phyloP scores from a whole-genome alignment of 2,113 vertebrate species.

The Haplochromis vanheusdeni region DNA sequence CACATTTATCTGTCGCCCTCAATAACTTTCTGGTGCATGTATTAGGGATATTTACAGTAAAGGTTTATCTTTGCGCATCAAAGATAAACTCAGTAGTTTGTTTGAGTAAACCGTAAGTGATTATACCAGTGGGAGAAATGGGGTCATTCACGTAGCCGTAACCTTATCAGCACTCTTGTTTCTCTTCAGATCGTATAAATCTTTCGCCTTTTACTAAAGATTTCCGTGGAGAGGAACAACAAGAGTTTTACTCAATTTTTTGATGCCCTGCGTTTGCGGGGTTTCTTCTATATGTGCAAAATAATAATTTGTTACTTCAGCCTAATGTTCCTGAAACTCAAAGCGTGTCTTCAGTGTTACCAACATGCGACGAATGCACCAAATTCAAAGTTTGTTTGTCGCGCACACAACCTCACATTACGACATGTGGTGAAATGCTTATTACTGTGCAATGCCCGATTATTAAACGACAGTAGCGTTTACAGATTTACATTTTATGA shows the following conservation, averaged over 20 bases:
- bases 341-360: rapidly evolving
- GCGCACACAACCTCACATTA: rapidly evolving
- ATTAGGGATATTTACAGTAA: not conserved
- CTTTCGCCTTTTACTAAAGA: not conserved
- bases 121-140: not conserved
- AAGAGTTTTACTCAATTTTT: rapidly evolving
- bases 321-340: rapidly evolving
- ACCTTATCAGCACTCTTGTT: rapidly evolving
- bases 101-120: not conserved
- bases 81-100: not conserved
- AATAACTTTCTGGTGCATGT: not conserved
- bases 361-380: rapidly evolving
- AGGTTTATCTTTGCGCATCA: not conserved
- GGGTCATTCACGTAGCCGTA: rapidly evolving
- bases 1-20: not conserved
- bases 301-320: rapidly evolving
- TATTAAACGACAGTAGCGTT: not conserved
- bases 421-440: not conserved
- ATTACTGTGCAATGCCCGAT: not conserved
- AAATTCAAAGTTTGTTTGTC: rapidly evolving
- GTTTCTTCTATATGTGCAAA: rapidly evolving
- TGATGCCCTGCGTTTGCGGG: rapidly evolving
- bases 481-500: not conserved
- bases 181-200: not conserved
- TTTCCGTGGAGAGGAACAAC: not conserved